Conservation (phyloP, 2,113 vertebrate genomes). For the Scomber japonicus region DNA sequence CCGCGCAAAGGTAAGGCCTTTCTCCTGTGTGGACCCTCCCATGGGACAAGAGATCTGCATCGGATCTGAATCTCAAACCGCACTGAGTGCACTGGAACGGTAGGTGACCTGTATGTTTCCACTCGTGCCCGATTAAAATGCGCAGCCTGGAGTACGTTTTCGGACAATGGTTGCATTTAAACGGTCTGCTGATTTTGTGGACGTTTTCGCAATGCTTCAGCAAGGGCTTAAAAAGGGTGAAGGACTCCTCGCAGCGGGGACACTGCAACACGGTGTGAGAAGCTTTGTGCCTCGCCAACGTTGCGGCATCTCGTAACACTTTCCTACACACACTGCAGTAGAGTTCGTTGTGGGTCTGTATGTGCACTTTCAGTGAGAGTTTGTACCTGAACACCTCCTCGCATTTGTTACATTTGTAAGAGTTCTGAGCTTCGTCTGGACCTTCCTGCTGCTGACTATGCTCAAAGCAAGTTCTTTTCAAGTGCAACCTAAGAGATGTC, state of each 20-base stretch:
- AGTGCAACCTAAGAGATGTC: constrained; percentile 49
- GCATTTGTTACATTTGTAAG: constrained; percentile 66
- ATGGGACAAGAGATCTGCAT: constrained; percentile 61
- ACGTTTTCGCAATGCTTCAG: constrained; percentile 56
- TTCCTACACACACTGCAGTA: constrained; percentile 72
- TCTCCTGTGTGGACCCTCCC: constrained; percentile 68
- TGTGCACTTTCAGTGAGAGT: constrained; percentile 59
- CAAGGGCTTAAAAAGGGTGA: constrained; percentile 60
- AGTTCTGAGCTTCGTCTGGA: neutral
- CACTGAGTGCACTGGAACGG: constrained; percentile 70
- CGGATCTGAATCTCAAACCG: constrained; percentile 38
- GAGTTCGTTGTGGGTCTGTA: constrained; percentile 59
- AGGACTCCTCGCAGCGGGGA: constrained; percentile 66
- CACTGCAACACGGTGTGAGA: constrained; percentile 71
- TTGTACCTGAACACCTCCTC: constrained; percentile 52
- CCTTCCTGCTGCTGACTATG: constrained; percentile 15
- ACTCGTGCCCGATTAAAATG: constrained; percentile 69
- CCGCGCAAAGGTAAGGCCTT: constrained; percentile 68
- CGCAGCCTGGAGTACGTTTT: constrained; percentile 41
- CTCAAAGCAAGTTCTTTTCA: constrained; percentile 65
- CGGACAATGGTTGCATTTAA: constrained; percentile 57
- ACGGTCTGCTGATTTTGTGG: constrained; percentile 63
- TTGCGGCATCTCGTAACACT: constrained; percentile 46
- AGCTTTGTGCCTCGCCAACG: constrained; percentile 58
- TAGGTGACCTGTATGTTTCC: constrained; percentile 61